A percentile compares a stretch with the other conserved stretches of the same genome.
Evolutionary conservation across 2,888 invertebrate species (phyloP).

Genomic region (Petrophora chlorosata): DNA sequence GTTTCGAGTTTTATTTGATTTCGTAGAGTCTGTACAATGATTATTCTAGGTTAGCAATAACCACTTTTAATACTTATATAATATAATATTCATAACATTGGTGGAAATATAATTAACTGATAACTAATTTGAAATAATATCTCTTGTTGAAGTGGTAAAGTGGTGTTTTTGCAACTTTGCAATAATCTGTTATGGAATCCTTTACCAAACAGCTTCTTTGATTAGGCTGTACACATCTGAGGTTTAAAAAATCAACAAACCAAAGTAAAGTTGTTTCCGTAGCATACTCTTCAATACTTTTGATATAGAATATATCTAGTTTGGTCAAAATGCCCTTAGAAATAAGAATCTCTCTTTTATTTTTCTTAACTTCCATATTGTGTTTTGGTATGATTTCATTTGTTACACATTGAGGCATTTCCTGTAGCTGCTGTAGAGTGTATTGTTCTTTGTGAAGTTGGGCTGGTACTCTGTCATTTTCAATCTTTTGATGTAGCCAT

Average conservation of each 20-base stretch:
- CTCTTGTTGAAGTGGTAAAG: conserved; percentile 2
- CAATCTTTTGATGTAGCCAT: conserved; percentile 10
- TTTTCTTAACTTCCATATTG: neutral
- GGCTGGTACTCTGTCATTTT: neutral
- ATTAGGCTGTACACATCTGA: conserved; percentile 8
- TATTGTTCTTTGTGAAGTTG: neutral
- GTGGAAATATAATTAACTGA: neutral
- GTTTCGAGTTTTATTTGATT: too few species aligned
- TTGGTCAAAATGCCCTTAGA: conserved; percentile 38
- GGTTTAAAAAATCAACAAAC: conserved; percentile 41
- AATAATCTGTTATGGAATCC: conserved; percentile 8
- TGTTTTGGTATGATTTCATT: neutral
- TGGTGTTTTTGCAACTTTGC: neutral
- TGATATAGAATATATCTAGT: conserved; percentile 50
- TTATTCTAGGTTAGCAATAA: too few species aligned
- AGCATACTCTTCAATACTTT: conserved; percentile 43
- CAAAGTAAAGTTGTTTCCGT: conserved; percentile 48
- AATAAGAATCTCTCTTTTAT: conserved; percentile 13
- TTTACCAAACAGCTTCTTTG: conserved; percentile 27
- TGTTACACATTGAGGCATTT: neutral
- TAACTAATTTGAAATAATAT: conserved; percentile 22
- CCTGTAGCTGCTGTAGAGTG: neutral
- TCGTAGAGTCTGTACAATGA: too few species aligned
- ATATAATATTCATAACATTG: too few species aligned
- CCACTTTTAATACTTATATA: too few species aligned